Conservation (phyloP, 2,113 vertebrate species). For the Syngnathus typhle region DNA sequence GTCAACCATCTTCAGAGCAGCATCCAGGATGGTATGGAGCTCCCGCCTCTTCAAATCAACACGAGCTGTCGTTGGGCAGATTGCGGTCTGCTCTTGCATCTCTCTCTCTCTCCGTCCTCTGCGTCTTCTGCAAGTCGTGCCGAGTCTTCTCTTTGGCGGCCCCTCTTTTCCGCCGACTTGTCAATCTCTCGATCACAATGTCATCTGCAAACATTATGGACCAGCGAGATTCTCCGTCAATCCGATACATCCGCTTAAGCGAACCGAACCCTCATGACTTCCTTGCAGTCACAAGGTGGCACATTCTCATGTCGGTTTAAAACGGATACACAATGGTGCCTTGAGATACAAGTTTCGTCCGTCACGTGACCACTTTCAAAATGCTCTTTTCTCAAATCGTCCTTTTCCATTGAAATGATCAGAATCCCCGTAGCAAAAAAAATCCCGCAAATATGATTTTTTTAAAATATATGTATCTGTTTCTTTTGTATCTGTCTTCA, state of each 20-base stretch:
- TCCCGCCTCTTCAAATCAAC: conserved; percentile 21
- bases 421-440: background rate
- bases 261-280: background rate
- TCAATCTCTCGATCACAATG: no score
- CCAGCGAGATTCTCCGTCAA: no score
- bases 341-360: background rate
- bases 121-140: background rate
- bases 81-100: background rate
- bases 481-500: no score
- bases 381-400: background rate
- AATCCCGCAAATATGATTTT: background rate
- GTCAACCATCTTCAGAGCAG: conserved; percentile 95
- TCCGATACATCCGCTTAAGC: background rate
- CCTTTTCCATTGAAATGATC: background rate
- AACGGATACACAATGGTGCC: background rate
- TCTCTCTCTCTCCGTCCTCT: background rate
- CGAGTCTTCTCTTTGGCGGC: no score
- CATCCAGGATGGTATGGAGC: conserved; percentile 88
- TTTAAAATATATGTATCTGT: background rate
- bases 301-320: background rate
- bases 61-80: no score
- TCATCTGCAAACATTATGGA: no score
- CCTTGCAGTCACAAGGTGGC: background rate
- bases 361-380: background rate
- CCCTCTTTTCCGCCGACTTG: no score